phyloP scores from a whole-genome alignment of 2,888 invertebrate species.

The Eledona agricola region DNA sequence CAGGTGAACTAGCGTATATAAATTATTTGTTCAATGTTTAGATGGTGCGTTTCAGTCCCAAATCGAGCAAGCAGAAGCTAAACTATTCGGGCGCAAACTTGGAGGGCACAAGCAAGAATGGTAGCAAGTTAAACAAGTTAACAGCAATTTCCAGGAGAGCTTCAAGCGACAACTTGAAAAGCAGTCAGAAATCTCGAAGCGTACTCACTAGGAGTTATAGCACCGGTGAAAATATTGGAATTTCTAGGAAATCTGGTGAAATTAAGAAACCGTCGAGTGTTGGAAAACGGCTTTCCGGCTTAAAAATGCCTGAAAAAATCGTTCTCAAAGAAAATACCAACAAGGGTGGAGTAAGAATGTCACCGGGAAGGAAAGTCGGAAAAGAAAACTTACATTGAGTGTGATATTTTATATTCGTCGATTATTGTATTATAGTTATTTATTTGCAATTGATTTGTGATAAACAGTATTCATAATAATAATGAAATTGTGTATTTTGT shows the following conservation, averaged over 20 bases:
- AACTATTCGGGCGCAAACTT: neutral
- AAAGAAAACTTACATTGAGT: slow-evolving; percentile 10
- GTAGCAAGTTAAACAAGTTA: too few species aligned
- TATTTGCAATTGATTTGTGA: too few species aligned
- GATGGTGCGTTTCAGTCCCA: too few species aligned
- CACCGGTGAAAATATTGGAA: slow-evolving; percentile 3
- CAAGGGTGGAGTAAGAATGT: neutral
- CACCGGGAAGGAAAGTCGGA: slow-evolving; percentile 1
- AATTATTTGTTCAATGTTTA: neutral
- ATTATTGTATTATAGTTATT: too few species aligned
- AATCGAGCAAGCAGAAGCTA: too few species aligned
- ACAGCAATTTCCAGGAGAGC: neutral
- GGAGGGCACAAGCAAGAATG: too few species aligned
- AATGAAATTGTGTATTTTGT: too few species aligned
- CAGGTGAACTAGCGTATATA: slow-evolving; percentile 9
- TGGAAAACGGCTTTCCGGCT: neutral
- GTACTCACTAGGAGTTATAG: slow-evolving; percentile 2
- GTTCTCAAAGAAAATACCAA: slow-evolving; percentile 10
- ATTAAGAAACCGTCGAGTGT: slow-evolving; percentile 1
- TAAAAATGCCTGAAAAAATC: neutral
- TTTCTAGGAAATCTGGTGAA: neutral
- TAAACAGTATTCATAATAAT: too few species aligned
- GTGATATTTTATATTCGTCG: too few species aligned
- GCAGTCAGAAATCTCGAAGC: neutral
- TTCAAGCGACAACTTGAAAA: slow-evolving; percentile 2